A percentile compares a stretch with the other conserved stretches of the same genome.
Evolutionary conservation across 37 sponge, comb jelly and placozoan species (phyloP).

Genomic region (Cladorhizidae sp.): DNA sequence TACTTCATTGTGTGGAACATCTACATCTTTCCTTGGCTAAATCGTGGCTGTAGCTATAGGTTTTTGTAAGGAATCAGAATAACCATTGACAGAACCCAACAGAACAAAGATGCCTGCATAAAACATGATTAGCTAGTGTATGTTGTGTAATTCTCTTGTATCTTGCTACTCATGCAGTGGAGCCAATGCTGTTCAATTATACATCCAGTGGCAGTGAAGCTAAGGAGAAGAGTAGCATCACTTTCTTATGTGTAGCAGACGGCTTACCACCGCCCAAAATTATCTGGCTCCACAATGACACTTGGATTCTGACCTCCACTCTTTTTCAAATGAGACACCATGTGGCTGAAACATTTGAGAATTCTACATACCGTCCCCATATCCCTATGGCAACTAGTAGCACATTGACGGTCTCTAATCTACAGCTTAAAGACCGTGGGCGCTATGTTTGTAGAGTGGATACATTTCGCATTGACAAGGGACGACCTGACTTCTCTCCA

Average conservation of each 20-base stretch:
- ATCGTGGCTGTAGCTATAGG: no score
- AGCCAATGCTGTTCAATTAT: background rate
- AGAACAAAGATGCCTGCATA: no score
- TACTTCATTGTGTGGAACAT: no score
- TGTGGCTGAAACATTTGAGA: background rate
- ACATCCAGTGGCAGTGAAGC: background rate
- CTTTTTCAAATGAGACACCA: background rate
- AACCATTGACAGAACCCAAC: no score
- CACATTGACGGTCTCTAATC: slow-evolving; percentile 16
- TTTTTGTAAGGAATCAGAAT: no score
- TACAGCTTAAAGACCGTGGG: slow-evolving; percentile 11
- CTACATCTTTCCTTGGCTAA: no score
- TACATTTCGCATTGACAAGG: background rate
- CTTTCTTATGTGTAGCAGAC: slow-evolving; percentile 38
- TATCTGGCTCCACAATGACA: slow-evolving; percentile 19
- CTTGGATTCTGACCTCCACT: background rate
- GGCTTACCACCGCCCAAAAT: slow-evolving; percentile 32
- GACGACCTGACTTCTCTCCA: background rate
- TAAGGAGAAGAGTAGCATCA: background rate
- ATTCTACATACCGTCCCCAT: background rate
- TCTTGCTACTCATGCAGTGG: background rate
- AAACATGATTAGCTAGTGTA: no score
- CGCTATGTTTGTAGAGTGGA: slow-evolving; percentile 24
- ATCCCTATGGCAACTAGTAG: slow-evolving; percentile 15
- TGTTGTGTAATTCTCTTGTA: background rate